Evolutionary conservation across 2,888 invertebrate genomes (phyloP).

Genomic region (Meiosimyza platycephala): DNA sequence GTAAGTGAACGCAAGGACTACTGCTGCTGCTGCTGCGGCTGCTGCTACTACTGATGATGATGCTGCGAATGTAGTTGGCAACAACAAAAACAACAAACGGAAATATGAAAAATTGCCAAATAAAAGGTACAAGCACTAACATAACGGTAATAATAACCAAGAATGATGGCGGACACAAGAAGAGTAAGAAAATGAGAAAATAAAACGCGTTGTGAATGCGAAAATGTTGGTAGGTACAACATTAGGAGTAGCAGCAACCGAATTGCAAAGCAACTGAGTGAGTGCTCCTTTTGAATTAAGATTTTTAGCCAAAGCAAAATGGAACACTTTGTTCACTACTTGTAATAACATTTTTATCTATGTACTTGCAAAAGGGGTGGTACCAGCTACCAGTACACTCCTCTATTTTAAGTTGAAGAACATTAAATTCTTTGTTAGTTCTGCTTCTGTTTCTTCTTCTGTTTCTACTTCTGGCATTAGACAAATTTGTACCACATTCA

Average conservation of each 20-base stretch:
- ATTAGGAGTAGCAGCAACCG: neutral
- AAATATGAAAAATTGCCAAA: conserved; percentile 42
- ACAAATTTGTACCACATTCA: conserved; percentile 11
- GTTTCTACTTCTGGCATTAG: neutral
- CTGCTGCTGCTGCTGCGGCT: neutral
- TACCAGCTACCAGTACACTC: no score
- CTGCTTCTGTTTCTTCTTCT: neutral
- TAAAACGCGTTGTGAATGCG: conserved; percentile 15
- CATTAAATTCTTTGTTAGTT: conserved; percentile 9
- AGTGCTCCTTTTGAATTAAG: neutral
- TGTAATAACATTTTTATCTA: no score
- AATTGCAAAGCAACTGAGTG: neutral
- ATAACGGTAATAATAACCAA: conserved; percentile 32
- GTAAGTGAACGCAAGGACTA: conserved; percentile 2
- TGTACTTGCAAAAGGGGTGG: no score
- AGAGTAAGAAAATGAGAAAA: neutral
- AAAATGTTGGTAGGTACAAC: neutral
- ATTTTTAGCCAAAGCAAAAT: no score
- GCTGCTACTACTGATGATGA: neutral
- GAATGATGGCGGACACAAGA: conserved; percentile 13
- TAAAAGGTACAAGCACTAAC: conserved; percentile 42
- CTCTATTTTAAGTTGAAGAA: no score
- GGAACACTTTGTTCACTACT: no score
- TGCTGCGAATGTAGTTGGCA: neutral
- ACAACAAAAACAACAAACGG: conserved; percentile 17